Evolutionary conservation across 2,888 invertebrate genomes (phyloP).

Genomic region (Conus canariensis): DNA sequence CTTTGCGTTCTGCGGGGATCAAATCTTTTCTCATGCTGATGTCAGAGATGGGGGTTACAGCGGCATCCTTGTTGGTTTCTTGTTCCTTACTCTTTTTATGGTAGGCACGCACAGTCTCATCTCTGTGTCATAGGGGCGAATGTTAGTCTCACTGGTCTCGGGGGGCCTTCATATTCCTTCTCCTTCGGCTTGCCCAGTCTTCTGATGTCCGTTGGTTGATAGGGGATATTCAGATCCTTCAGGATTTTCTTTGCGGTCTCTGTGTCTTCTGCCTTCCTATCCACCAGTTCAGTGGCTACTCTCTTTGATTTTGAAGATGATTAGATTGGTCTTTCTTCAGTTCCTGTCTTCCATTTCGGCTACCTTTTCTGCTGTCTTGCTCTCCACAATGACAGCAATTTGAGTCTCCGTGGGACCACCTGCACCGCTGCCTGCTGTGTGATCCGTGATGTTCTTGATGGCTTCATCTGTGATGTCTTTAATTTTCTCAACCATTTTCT

Average conservation of each 20-base stretch:
- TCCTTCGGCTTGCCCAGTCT: slow-evolving; percentile 26
- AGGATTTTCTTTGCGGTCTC: slow-evolving; percentile 41
- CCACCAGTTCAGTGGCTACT: not conserved
- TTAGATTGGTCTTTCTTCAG: not conserved
- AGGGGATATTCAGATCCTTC: slow-evolving; percentile 40
- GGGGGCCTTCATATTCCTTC: not conserved
- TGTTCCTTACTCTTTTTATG: not conserved
- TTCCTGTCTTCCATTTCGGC: slow-evolving; percentile 15
- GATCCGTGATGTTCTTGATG: not conserved
- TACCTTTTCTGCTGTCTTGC: slow-evolving; percentile 10
- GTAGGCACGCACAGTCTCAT: not conserved
- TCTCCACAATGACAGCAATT: not conserved
- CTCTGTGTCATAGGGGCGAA: not conserved
- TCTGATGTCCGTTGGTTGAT: slow-evolving; percentile 33
- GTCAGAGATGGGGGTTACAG: not conserved
- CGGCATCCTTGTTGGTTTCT: not conserved
- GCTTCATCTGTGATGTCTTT: slow-evolving; percentile 11
- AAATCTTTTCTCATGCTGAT: not conserved
- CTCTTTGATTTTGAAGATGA: slow-evolving; percentile 2
- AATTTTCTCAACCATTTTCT: slow-evolving; percentile 11
- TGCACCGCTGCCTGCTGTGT: not conserved
- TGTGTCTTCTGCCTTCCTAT: slow-evolving; percentile 33
- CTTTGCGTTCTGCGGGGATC: not conserved
- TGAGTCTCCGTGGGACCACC: not conserved
- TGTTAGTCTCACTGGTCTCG: not conserved